Conservation (phyloP, 2,113 vertebrate species). For the Oryzias melastigma region DNA sequence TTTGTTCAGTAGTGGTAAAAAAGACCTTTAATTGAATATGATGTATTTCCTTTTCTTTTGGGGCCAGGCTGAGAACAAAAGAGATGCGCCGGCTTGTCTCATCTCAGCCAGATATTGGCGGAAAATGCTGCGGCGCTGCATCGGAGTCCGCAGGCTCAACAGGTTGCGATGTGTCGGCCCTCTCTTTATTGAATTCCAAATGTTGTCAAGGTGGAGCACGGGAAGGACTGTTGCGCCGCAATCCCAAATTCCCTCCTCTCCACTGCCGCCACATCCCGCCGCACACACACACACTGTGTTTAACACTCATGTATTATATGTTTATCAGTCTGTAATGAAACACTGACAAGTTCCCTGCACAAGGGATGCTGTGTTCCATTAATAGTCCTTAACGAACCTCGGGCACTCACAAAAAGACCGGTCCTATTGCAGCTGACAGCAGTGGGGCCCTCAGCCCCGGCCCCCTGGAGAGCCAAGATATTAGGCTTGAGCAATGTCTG, state of each 20-base stretch:
- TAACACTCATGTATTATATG: slow-evolving; percentile 72
- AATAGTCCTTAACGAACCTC: slow-evolving; percentile 77
- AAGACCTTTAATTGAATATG: slow-evolving; percentile 69
- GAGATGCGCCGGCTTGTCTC: slow-evolving; percentile 23
- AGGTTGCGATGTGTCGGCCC: slow-evolving; percentile 14
- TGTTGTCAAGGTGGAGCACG: slow-evolving; percentile 54
- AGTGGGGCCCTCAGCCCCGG: slow-evolving; percentile 59
- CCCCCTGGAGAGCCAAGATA: slow-evolving; percentile 73
- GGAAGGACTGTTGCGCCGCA: slow-evolving; percentile 50
- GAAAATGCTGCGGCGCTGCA: slow-evolving; percentile 15
- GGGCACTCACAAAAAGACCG: slow-evolving; percentile 64
- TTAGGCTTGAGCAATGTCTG: slow-evolving; percentile 69
- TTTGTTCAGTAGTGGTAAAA: slow-evolving; percentile 66
- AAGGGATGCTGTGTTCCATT: slow-evolving; percentile 70
- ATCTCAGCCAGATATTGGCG: slow-evolving; percentile 22
- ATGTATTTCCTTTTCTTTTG: slow-evolving; percentile 66
- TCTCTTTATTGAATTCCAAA: slow-evolving; percentile 37
- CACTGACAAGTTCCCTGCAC: slow-evolving; percentile 71
- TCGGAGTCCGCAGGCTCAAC: slow-evolving; percentile 17
- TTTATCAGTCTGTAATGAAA: slow-evolving; percentile 79
- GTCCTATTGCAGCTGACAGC: slow-evolving; percentile 73
- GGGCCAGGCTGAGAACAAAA: slow-evolving; percentile 12
- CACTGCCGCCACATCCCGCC: slow-evolving; percentile 42
- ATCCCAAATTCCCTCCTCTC: slow-evolving; percentile 60
- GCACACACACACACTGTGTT: slow-evolving; percentile 45